Evolutionary conservation across 2,797 vertebrate genomes (phyloP).

Genomic region (Enteromius treurensis): DNA sequence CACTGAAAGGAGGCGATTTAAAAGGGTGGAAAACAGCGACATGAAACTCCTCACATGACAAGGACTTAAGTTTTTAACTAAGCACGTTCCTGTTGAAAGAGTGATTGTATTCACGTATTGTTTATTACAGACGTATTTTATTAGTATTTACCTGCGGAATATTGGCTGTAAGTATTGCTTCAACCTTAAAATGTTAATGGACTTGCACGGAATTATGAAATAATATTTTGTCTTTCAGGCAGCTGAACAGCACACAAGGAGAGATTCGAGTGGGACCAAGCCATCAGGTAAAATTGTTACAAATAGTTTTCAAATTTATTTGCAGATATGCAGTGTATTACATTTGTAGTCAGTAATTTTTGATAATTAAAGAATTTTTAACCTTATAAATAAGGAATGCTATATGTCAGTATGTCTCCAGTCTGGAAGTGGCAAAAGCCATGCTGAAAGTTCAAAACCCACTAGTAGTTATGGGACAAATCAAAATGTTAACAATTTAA

Average conservation of each 20-base stretch:
- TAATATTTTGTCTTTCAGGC: slow-evolving; percentile 77
- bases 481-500: not conserved
- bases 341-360: not conserved
- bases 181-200: not conserved
- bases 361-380: not conserved
- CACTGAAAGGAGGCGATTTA: slow-evolving; percentile 53
- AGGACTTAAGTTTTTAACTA: slow-evolving; percentile 38
- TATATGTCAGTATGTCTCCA: not conserved
- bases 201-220: too few species aligned
- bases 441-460: not conserved
- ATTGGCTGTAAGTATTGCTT: not conserved
- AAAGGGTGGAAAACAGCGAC: slow-evolving; percentile 56
- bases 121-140: not conserved
- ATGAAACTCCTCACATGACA: slow-evolving; percentile 43
- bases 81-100: not conserved
- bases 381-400: not conserved
- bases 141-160: slow-evolving; percentile 1
- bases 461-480: not conserved
- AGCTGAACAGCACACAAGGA: slow-evolving; percentile 97
- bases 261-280: slow-evolving; percentile 98
- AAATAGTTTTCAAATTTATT: not conserved
- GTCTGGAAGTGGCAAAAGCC: not conserved
- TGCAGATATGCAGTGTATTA: not conserved
- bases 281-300: slow-evolving; percentile 85
- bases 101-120: not conserved